phyloP scores from a whole-genome alignment of 2,113 vertebrate genomes.

The Columbina picui region DNA sequence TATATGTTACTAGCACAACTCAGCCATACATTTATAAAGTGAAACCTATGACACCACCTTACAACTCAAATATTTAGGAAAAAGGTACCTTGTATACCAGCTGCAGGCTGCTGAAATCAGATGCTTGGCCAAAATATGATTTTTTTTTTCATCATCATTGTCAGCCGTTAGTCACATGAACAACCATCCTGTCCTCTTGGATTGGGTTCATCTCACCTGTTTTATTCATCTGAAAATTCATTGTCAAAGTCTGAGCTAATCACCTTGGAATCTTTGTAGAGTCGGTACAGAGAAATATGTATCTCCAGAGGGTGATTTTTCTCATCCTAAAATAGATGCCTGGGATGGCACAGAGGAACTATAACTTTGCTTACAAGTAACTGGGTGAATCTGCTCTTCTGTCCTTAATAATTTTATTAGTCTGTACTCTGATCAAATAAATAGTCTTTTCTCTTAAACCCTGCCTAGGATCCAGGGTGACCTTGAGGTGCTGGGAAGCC shows the following conservation, averaged over 20 bases:
- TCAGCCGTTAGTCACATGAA: background rate
- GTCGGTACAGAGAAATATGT: background rate
- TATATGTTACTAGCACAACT: background rate
- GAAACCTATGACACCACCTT: background rate
- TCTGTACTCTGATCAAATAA: background rate
- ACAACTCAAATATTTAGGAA: background rate
- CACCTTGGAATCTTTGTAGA: background rate
- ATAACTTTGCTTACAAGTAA: background rate
- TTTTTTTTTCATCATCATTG: background rate
- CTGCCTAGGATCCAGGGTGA: background rate
- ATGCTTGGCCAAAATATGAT: background rate
- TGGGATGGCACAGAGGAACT: background rate
- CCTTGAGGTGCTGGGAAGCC: rapidly evolving
- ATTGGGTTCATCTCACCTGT: background rate
- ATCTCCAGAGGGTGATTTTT: background rate
- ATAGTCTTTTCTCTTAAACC: background rate
- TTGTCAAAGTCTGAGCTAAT: background rate
- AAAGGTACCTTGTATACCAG: background rate
- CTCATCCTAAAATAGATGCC: background rate
- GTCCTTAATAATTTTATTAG: background rate
- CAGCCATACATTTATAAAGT: background rate
- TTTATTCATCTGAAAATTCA: background rate
- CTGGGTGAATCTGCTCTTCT: background rate
- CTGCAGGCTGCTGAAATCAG: background rate
- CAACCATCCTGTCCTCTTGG: background rate